Percentiles rank a stretch among this genome's conserved stretches.
These are phyloP conservation scores for Dendrocincla tyrannina DNA, from an alignment of 2,797 vertebrate species.

Conservation along the genomic window DNA sequence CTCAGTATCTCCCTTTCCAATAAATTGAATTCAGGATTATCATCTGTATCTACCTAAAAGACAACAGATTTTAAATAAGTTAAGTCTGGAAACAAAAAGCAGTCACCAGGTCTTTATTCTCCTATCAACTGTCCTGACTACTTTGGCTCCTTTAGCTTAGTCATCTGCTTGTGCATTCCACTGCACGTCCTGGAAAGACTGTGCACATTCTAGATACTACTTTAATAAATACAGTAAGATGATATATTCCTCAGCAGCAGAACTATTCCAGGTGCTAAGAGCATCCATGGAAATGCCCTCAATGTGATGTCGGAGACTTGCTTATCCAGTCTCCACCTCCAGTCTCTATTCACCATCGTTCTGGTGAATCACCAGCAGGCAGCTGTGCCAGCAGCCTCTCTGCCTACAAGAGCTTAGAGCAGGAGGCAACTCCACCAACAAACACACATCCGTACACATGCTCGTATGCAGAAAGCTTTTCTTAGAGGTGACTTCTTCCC, in stretches of 20 bases:
- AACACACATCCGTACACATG: rapidly evolving
- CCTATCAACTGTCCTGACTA: background rate
- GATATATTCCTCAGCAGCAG: background rate
- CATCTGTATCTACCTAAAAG: background rate
- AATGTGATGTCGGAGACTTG: background rate
- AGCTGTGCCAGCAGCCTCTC: background rate
- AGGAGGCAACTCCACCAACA: background rate
- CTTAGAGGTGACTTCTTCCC: background rate
- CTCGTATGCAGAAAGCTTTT: background rate
- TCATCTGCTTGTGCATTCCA: background rate
- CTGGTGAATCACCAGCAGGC: background rate
- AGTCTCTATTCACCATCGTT: rapidly evolving
- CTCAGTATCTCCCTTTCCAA: background rate
- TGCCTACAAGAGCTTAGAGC: background rate
- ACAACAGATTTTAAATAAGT: background rate
- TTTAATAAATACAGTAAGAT: background rate
- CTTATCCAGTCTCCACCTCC: background rate
- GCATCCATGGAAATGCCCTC: background rate
- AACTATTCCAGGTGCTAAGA: background rate
- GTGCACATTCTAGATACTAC: background rate
- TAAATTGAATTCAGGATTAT: background rate
- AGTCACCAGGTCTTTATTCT: background rate
- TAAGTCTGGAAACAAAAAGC: background rate
- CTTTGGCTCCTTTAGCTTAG: background rate
- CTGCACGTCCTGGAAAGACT: background rate